Evolutionary conservation across 1,140 invertebrate species (phyloP).

Genomic region (Tetramorium parvispinum): DNA sequence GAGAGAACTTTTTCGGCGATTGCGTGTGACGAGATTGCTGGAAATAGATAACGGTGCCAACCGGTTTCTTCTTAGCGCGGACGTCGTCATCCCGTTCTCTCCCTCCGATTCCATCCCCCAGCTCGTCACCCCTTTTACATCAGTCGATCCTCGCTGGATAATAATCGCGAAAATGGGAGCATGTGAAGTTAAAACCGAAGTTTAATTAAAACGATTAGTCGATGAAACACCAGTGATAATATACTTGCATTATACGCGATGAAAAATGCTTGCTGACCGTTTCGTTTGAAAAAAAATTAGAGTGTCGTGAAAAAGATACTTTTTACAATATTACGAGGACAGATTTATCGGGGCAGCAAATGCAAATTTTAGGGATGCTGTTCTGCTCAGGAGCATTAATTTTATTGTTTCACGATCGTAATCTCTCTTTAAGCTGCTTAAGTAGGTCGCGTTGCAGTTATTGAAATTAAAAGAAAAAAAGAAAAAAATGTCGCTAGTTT

Average conservation of each 20-base stretch:
- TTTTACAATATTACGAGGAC: background rate
- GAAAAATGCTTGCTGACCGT: background rate
- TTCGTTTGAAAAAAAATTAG: background rate
- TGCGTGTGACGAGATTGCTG: slow-evolving; percentile 71
- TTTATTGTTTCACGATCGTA: background rate
- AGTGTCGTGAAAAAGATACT: background rate
- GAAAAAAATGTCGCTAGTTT: background rate
- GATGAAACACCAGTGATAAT: background rate
- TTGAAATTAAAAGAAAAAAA: background rate
- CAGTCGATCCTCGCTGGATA: background rate
- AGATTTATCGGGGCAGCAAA: background rate
- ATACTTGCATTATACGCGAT: background rate
- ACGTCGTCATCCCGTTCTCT: background rate
- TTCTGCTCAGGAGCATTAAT: background rate
- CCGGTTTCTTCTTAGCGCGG: background rate
- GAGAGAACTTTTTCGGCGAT: slow-evolving; percentile 69
- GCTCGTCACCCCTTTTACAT: background rate
- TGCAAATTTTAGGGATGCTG: background rate
- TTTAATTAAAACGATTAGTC: background rate
- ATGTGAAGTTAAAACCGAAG: background rate
- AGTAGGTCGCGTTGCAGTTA: slow-evolving; percentile 23
- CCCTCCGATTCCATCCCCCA: slow-evolving; percentile 7
- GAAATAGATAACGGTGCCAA: slow-evolving; percentile 62
- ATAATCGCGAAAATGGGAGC: background rate
- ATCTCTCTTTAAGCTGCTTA: slow-evolving; percentile 16